A percentile compares a stretch with the other conserved stretches of the same genome.
These are phyloP conservation scores for Spinus pinus DNA, from an alignment of 2,797 vertebrate species.

Conservation along the genomic window DNA sequence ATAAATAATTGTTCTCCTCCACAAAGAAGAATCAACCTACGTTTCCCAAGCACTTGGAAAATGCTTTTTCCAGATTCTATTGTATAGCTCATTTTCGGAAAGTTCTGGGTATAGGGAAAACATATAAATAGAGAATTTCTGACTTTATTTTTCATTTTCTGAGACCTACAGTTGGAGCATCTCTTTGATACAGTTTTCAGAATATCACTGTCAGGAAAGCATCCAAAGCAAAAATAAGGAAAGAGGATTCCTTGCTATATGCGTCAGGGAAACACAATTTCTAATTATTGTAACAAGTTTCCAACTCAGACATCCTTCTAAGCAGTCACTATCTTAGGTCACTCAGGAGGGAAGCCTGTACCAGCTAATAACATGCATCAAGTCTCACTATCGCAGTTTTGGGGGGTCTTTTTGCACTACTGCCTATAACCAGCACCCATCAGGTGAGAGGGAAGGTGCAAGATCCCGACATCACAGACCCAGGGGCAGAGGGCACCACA, in stretches of 20 bases:
- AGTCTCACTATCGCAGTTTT: not conserved
- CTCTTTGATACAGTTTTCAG: not conserved
- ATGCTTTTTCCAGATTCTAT: not conserved
- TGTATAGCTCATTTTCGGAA: not conserved
- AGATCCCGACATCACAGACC: not conserved
- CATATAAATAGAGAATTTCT: not conserved
- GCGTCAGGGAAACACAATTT: not conserved
- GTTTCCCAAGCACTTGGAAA: not conserved
- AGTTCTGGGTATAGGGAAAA: not conserved
- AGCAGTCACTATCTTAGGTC: not conserved
- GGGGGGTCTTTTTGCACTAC: not conserved
- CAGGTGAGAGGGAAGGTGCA: not conserved
- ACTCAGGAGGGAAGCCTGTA: not conserved
- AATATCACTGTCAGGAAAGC: not conserved
- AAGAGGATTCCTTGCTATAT: not conserved
- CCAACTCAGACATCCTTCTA: not conserved
- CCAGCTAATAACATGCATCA: not conserved
- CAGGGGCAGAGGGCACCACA: rapidly evolving
- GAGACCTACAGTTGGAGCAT: not conserved
- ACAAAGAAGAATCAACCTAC: conserved; percentile 38
- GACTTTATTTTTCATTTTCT: not conserved
- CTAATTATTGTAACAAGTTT: not conserved
- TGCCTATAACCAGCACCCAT: not conserved
- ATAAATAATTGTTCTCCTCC: conserved; percentile 60
- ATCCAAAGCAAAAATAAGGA: not conserved